A percentile compares a stretch with the other conserved stretches of the same genome.
Evolutionary conservation across 1,140 invertebrate species (phyloP).

Genomic region (Cylas formicarius): DNA sequence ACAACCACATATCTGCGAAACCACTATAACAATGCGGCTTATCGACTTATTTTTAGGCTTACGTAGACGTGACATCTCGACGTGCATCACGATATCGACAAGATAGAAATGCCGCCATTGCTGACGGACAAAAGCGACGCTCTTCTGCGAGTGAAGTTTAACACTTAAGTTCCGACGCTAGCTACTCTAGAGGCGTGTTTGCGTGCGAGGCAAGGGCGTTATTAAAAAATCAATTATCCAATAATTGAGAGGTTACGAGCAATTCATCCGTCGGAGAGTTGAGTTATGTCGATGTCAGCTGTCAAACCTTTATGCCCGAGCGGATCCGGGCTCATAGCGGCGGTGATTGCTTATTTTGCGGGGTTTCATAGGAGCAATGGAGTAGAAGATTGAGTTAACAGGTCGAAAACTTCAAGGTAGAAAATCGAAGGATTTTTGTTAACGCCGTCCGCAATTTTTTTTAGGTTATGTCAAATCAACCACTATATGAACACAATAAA

Average conservation of each 20-base stretch:
- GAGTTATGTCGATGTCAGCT: constrained; percentile 11
- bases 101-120: constrained; percentile 12
- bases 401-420: too few relatives aligned
- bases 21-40: constrained; percentile 6
- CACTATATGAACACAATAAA: too few relatives aligned
- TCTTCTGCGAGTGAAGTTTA: constrained; percentile 7
- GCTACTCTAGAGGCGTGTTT: neutral
- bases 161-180: neutral
- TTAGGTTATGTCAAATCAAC: too few relatives aligned
- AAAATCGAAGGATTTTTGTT: too few relatives aligned
- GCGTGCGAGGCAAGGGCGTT: constrained; percentile 4
- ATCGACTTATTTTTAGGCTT: constrained; percentile 11
- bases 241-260: constrained; percentile 16
- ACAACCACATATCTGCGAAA: too few relatives aligned
- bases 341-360: too few relatives aligned
- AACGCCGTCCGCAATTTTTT: too few relatives aligned
- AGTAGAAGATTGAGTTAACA: too few relatives aligned
- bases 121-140: neutral
- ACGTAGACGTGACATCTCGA: too few relatives aligned
- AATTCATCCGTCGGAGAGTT: constrained; percentile 11
- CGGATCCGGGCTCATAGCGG: too few relatives aligned
- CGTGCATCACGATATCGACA: constrained; percentile 4
- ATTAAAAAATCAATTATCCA: constrained; percentile 16
- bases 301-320: constrained; percentile 14
- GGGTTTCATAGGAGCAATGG: too few relatives aligned